Evolutionary conservation across 2,797 vertebrate genomes (phyloP), one percentile per base, ranked within the genome.

Genomic region (Erethizon dorsatum): DNA sequence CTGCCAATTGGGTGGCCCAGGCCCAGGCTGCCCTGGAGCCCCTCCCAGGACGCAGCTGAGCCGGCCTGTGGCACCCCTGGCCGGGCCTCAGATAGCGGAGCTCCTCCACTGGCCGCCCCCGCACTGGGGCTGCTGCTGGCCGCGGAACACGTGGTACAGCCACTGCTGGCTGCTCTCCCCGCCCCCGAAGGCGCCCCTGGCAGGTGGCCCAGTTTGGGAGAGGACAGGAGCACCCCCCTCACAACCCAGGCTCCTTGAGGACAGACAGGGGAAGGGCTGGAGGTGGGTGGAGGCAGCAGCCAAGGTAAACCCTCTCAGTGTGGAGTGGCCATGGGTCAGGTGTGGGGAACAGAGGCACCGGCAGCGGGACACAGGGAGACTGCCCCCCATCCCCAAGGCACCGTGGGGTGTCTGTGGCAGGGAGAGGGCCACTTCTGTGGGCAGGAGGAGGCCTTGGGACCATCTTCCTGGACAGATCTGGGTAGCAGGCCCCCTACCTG

Each of bases 401-500:
- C 80, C 8, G 50, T 6, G 5, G 2, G 17, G 94, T 57, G 31
- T 33, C 33, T 0, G 20, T 6, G 54, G 45, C 9, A 6, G 1
- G 61, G 7, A 90, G 28, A 71, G 45, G 41, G 5, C 31, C 3
- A 0, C 54, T 57, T 50, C 17, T 1, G 56, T 41, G 78, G 10
- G 61, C 31, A 45, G 33, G 47, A 31, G 52, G 56, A 59, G 12
- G n/a, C 12, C 50, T 13, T 5, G 33, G 83, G 17, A 20, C 57
- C 31, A 14, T 22, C 37, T 59, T 45, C 41, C 47, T 1, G 3
- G 33, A 6, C 47, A 93, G 77, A 69, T 56, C 6, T n/a, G n/a
- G 67, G 59, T 67, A 20, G 7, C 28, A 33, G n/a, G 17, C 96
- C 96, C 96, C 96, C 96, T 99, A 99, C 99, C 99, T 99, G 99